Conservation (phyloP, 2,888 invertebrate species). For the Mystacides longicornis region DNA sequence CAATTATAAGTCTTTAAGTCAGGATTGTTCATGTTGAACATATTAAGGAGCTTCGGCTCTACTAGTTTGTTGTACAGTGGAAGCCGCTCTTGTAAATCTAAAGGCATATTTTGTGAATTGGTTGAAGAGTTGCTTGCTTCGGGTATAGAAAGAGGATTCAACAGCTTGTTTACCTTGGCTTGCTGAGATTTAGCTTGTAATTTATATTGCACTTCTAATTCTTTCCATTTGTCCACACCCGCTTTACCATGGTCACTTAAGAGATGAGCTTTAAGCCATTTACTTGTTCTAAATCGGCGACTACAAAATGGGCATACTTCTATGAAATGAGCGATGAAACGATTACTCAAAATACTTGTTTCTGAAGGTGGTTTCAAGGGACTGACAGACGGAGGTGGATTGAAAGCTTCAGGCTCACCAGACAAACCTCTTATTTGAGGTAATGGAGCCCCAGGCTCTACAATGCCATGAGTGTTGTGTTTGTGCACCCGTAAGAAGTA, state of each 20-base stretch:
- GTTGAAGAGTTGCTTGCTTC: constrained; percentile 35
- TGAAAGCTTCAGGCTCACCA: constrained; percentile 27
- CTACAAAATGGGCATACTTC: constrained; percentile 82
- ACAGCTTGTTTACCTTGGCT: constrained; percentile 36
- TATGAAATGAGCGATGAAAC: constrained; percentile 60
- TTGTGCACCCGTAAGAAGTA: constrained; percentile 97
- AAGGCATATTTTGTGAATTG: constrained; percentile 39
- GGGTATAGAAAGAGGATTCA: constrained; percentile 29
- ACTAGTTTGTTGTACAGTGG: constrained; percentile 24
- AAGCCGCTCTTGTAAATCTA: constrained; percentile 47
- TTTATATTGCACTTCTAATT: constrained; percentile 31
- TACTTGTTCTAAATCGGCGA: constrained; percentile 78
- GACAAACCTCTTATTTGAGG: constrained; percentile 25
- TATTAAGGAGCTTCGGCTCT: constrained; percentile 25
- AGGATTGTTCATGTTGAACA: constrained; percentile 28
- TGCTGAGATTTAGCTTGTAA: constrained; percentile 27
- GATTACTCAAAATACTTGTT: constrained; percentile 45
- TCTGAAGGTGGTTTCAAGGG: constrained; percentile 30
- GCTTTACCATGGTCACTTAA: constrained; percentile 74
- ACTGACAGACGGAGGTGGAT: constrained; percentile 30
- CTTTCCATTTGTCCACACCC: constrained; percentile 37
- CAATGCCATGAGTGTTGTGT: constrained; percentile 95
- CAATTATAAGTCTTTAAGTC: constrained; percentile 75
- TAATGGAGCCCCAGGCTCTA: constrained; percentile 66
- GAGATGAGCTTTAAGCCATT: constrained; percentile 82